Base-by-base conservation (phyloP, 2,797 vertebrate species). In the Artibeus jamaicensis region DNA sequence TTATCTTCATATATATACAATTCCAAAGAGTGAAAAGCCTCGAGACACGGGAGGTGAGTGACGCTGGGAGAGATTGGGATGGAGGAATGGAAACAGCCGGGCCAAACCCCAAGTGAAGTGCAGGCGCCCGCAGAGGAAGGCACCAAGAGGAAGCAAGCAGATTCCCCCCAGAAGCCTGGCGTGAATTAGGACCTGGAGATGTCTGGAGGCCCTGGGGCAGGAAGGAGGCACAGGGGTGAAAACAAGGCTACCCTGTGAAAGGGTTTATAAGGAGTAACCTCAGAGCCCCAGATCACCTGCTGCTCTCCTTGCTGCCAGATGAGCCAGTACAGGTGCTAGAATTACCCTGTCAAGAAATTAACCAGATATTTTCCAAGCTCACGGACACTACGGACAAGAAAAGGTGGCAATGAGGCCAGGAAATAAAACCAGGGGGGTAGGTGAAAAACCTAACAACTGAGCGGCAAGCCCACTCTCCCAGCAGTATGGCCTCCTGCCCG, bases 1-100 rank as follows among this genome's bases (percentile, higher is more conserved):
- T 48, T 53, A 77, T 5, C 65, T 74, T 46, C 21, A 15, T 12
- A 48, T 53, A 15, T 12, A 48, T 53, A 78, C 83, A 71, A 93
- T 88, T 86, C 32, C 44, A 74, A 53, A 70, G 19, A 89, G 21
- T 42, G 65, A 62, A 96, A 71, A 91, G 74, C 74, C 15, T 94
- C 3, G 5, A 53, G 62, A 37, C 46, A 59, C 1, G 7, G 67
- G n/a, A 70, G 6, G 48, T 19, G 11, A 81, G 59, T 85, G 34
- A 50, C 24, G 19, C 34, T 5, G 15, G 26, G 55, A 48, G 39
- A 3, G 24, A 53, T 59, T 44, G 42, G 7, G 26, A 22, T 10
- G 9, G 26, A 46, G 16, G 26, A 50, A 11, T 0, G 65, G 70
- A 86, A 86, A 46, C 19, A 6, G 14, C 55, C 3, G 3, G 2